These are phyloP conservation scores for Brachionus koreanus DNA, from an alignment of 1,140 invertebrate genomes.

Conservation along the genomic window DNA sequence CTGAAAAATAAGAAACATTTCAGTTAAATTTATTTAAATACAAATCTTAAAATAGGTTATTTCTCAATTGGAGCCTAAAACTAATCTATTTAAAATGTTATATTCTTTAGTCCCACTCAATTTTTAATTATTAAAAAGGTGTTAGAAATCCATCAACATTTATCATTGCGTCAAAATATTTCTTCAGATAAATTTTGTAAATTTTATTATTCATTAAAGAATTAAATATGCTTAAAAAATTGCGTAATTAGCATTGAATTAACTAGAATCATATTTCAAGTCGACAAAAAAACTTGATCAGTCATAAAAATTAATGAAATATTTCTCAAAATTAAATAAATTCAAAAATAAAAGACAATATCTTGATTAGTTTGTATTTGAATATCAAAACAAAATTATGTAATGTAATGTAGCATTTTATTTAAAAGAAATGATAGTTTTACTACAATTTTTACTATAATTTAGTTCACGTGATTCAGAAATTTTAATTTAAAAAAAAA, in stretches of 20 bases:
- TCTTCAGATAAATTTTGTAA: background rate
- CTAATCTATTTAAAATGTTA: background rate
- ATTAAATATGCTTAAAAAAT: background rate
- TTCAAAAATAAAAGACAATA: no score
- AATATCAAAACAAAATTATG: no score
- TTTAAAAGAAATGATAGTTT: background rate
- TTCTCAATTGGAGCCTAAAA: background rate
- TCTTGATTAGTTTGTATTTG: no score
- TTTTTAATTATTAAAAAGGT: background rate
- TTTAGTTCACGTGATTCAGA: background rate
- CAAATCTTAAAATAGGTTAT: background rate
- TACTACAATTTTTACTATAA: background rate
- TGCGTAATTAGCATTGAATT: background rate
- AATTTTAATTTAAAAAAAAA: background rate
- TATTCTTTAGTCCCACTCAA: background rate
- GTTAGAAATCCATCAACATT: background rate
- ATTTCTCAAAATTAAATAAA: no score
- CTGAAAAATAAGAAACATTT: no score
- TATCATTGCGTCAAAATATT: background rate
- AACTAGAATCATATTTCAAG: background rate
- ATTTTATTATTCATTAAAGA: background rate
- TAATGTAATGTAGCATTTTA: background rate
- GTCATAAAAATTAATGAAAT: background rate
- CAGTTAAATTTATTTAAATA: background rate
- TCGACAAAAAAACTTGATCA: background rate